Percentiles rank a stretch among this genome's conserved stretches.
phyloP scores from a whole-genome alignment of 2,113 vertebrate genomes.

The Melospiza melodia region DNA sequence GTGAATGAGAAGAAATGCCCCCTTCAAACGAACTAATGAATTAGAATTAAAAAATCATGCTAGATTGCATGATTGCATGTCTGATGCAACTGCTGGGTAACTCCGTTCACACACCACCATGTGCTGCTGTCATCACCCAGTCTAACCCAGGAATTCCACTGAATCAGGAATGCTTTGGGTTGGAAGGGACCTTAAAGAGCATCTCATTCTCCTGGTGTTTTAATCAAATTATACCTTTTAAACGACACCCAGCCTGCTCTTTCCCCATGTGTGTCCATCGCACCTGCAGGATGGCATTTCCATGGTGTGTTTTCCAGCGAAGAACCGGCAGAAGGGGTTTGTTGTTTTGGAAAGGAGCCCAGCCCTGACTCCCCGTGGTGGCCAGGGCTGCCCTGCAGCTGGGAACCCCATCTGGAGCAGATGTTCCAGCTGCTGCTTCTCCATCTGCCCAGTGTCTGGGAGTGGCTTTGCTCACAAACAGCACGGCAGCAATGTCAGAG shows the following conservation, averaged over 20 bases:
- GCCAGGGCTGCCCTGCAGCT: not conserved
- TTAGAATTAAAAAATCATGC: not conserved
- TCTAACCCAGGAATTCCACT: not conserved
- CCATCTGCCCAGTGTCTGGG: not conserved
- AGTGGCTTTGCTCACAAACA: not conserved
- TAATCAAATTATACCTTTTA: not conserved
- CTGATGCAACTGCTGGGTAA: not conserved
- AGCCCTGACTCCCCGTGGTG: not conserved
- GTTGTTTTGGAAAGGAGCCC: not conserved
- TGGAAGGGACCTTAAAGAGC: too few species aligned
- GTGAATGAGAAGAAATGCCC: fast-evolving
- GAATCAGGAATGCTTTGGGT: not conserved
- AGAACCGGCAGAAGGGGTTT: not conserved
- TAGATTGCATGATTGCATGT: too few species aligned
- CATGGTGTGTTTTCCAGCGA: not conserved
- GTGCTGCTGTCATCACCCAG: fast-evolving
- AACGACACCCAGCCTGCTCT: not conserved
- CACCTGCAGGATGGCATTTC: not conserved
- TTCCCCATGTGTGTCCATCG: not conserved
- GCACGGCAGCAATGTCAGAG: not conserved
- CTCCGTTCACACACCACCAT: not conserved
- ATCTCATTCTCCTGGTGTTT: not conserved
- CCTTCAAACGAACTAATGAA: not conserved
- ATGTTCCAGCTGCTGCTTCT: not conserved
- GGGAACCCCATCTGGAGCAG: not conserved